Conservation (phyloP, 1,140 invertebrate species). For the Aphidius gifuensis region DNA sequence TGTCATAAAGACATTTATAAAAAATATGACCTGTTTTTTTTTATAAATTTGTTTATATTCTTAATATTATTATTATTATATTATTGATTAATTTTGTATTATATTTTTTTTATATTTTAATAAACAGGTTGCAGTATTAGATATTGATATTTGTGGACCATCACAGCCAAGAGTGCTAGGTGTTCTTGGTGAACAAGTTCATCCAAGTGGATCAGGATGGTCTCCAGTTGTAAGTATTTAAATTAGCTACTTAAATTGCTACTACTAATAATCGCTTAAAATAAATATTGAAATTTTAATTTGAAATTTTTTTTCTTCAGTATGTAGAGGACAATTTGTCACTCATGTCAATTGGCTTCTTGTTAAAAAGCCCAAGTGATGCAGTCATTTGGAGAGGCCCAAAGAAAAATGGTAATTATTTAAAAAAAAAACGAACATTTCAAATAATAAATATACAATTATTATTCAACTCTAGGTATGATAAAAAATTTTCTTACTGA, state of each 20-base stretch:
- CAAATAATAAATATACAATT: slow-evolving; percentile 14
- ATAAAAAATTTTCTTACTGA: slow-evolving; percentile 92
- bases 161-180: slow-evolving; percentile 73
- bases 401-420: slow-evolving; percentile 80
- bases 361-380: slow-evolving; percentile 76
- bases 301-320: slow-evolving; percentile 42
- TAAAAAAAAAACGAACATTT: neutral
- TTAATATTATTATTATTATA: neutral
- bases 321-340: slow-evolving; percentile 83
- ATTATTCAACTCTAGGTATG: slow-evolving; percentile 63
- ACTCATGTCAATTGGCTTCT: slow-evolving; percentile 91
- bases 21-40: slow-evolving; percentile 14
- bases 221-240: slow-evolving; percentile 79
- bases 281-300: neutral
- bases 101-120: slow-evolving; percentile 28
- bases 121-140: slow-evolving; percentile 77
- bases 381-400: slow-evolving; percentile 95
- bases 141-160: slow-evolving; percentile 93
- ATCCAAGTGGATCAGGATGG: slow-evolving; percentile 95
- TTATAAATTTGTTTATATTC: slow-evolving; percentile 5
- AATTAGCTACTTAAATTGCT: slow-evolving; percentile 22
- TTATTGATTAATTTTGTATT: slow-evolving; percentile 4
- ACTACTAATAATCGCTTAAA: slow-evolving; percentile 1
- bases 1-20: slow-evolving; percentile 16
- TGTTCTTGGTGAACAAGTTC: slow-evolving; percentile 75